These are phyloP conservation scores for Xylophagus ater DNA, from an alignment of 2,888 invertebrate species.

Conservation along the genomic window DNA sequence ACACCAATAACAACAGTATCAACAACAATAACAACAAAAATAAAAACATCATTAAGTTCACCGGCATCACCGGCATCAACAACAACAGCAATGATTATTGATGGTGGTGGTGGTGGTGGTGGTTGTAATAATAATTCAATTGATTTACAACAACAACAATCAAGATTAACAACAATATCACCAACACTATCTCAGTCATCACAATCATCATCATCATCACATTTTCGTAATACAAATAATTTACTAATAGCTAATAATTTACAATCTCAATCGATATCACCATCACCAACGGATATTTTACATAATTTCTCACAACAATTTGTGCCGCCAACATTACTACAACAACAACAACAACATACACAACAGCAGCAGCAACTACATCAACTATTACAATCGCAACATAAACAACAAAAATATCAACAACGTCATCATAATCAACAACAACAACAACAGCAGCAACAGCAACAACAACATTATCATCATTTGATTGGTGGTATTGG, in stretches of 20 bases:
- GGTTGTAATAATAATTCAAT: background rate
- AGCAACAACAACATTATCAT: slow-evolving; percentile 5
- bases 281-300: background rate
- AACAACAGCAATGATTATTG: background rate
- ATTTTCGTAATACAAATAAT: no score
- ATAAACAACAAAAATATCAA: slow-evolving; percentile 14
- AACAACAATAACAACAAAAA: slow-evolving; percentile 7
- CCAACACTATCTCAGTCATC: no score
- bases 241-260: background rate
- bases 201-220: no score
- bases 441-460: slow-evolving; percentile 13
- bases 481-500: background rate
- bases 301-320: background rate
- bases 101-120: background rate
- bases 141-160: background rate
- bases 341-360: slow-evolving; percentile 5
- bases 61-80: slow-evolving; percentile 6
- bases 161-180: no score
- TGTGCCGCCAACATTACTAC: background rate
- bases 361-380: slow-evolving; percentile 4
- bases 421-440: slow-evolving; percentile 10
- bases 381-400: slow-evolving; percentile 7
- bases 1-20: slow-evolving; percentile 20
- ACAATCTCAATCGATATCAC: slow-evolving; percentile 8
- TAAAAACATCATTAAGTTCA: slow-evolving; percentile 6